These are phyloP conservation scores for Polymixis lichenea DNA, from an alignment of 2,888 invertebrate species.

Conservation along the genomic window DNA sequence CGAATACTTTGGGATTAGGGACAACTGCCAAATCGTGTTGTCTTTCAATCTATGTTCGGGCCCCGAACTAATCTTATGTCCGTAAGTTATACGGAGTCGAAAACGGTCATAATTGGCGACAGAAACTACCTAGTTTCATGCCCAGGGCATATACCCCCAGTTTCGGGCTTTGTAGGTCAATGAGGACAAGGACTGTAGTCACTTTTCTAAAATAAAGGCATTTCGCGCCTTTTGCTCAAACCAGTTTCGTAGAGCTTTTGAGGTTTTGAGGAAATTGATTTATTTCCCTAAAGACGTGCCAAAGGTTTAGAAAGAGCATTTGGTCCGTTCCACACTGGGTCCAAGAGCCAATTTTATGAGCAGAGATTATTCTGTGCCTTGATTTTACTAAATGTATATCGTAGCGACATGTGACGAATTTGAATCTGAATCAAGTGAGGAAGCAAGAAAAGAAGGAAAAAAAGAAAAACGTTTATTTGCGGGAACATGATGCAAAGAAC, in stretches of 20 bases:
- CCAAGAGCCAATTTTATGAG: background rate
- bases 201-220: conserved; percentile 18
- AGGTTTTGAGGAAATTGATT: conserved; percentile 31
- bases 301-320: background rate
- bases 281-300: conserved; percentile 35
- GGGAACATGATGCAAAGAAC: background rate
- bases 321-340: background rate
- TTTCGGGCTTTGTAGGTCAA: background rate
- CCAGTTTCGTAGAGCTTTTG: conserved; percentile 23
- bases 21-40: too few species aligned
- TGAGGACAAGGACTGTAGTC: background rate
- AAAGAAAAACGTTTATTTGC: background rate
- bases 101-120: too few species aligned
- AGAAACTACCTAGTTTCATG: too few species aligned
- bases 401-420: background rate
- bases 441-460: background rate
- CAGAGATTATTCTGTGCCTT: background rate
- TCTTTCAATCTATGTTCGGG: too few species aligned
- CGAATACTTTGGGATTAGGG: too few species aligned
- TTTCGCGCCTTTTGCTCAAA: conserved; percentile 22
- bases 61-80: too few species aligned
- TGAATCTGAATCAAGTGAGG: background rate
- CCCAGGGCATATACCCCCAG: too few species aligned
- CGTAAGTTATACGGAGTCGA: too few species aligned
- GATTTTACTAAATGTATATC: background rate